Evolutionary conservation across 2,113 vertebrate genomes (phyloP), one percentile per base, ranked within the genome.

Genomic region (Ciconia maguari): DNA sequence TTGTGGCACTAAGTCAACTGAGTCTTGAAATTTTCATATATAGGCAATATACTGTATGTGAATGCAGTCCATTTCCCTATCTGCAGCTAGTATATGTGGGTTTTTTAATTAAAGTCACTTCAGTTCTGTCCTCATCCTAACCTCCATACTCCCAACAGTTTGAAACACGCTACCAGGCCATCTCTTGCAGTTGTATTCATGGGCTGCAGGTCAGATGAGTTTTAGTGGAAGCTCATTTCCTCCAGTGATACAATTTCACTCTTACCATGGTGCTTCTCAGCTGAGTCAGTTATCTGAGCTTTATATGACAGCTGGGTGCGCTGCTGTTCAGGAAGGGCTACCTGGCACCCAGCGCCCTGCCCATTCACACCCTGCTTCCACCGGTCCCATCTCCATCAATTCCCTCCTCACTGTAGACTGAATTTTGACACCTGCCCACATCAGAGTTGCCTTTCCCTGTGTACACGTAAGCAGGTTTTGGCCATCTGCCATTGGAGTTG

Each of bases 51-150:
- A 86, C 20, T 52, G 26, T 75, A 79, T 26, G 49, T 68, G 69
- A 95, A 74, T 30, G 41, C 55, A 91, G 83, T 72, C 65, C n/a
- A 38, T 89, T 93, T 94, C 70, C 42, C 81, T 91, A 90, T 49
- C 84, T 90, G 84, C 78, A 96, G 72, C 60, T 91, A 78, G 30
- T 38, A 30, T 84, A 81, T 1, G 1, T 42, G 61, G 13, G 3
- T 7, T 65, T 84, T 94, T 49, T 41, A 61, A 83, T 70, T 88
- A 65, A 83, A 84, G 62, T 51, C 74, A 76, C 38, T 92, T 89
- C 44, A 81, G 65, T 49, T 87, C 55, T 71, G 24, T 86, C 42
- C 42, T 86, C 49, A 74, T 66, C 30, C 62, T 83, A 79, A 68
- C 30, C 41, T 44, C 49, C 44, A 32, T 18, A 61, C 22, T 49